Percentiles rank a stretch among this genome's conserved stretches.
phyloP scores from a whole-genome alignment of 2,113 vertebrate species.

The Mustela nigripes region DNA sequence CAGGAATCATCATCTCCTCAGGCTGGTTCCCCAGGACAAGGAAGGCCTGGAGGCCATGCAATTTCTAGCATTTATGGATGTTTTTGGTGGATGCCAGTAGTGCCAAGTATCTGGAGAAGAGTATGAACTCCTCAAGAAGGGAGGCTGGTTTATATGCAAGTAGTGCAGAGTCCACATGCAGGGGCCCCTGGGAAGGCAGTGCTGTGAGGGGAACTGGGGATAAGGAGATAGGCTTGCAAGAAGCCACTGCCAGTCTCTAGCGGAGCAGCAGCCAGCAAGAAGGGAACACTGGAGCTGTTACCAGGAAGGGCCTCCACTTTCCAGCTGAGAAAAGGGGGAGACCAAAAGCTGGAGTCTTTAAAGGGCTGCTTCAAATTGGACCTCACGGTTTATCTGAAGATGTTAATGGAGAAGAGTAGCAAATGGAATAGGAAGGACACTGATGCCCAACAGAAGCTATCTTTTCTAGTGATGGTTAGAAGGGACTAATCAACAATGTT shows the following conservation, averaged over 20 bases:
- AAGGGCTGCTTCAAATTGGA: not conserved
- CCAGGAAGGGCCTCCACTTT: not conserved
- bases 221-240: not conserved
- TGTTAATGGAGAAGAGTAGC: not conserved
- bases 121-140: not conserved
- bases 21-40: not conserved
- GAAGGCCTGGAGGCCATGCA: not conserved
- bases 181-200: not conserved
- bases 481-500: not conserved
- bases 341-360: not conserved
- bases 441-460: not conserved
- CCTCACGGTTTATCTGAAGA: slow-evolving; percentile 6
- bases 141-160: not conserved
- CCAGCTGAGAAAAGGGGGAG: not conserved
- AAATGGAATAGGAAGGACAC: slow-evolving; percentile 10
- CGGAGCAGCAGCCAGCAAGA: not conserved
- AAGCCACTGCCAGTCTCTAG: not conserved
- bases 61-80: not conserved
- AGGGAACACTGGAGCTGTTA: not conserved
- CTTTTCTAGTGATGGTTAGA: not conserved
- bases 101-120: not conserved
- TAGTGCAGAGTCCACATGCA: not conserved
- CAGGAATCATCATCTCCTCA: not conserved
- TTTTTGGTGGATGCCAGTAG: not conserved
- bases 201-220: not conserved